phyloP scores from a whole-genome alignment of 2,888 invertebrate genomes.

The Melanchra persicariae region DNA sequence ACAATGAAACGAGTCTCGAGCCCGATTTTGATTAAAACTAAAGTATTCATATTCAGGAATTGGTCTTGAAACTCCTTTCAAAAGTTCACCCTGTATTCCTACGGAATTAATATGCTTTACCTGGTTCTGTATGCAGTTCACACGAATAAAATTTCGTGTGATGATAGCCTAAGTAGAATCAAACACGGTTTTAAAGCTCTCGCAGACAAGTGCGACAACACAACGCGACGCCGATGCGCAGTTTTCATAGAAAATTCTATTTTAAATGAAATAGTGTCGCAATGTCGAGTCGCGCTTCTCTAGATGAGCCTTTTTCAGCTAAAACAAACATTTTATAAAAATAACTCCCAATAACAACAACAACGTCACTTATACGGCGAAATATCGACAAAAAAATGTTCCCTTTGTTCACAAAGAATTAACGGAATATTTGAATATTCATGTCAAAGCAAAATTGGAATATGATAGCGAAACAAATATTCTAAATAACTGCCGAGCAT shows the following conservation, averaged over 20 bases:
- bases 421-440: conserved; percentile 22
- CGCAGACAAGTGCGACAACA: neutral
- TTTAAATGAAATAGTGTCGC: neutral
- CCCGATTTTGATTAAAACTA: no score
- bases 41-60: no score
- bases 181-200: neutral
- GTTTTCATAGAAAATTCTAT: neutral
- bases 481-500: neutral
- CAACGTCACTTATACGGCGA: no score
- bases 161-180: neutral
- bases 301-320: neutral
- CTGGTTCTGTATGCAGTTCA: neutral
- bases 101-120: no score
- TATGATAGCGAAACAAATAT: conserved; percentile 3
- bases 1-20: no score
- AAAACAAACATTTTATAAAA: neutral
- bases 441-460: conserved; percentile 14
- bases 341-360: neutral
- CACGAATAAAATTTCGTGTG: neutral
- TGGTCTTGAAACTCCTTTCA: no score
- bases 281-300: neutral
- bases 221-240: neutral
- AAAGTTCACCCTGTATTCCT: no score
- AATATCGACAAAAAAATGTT: neutral
- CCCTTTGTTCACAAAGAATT: conserved; percentile 17